These are phyloP conservation scores for Bolinopsis microptera DNA, from an alignment of 37 sponge, comb jelly and placozoan genomes.

Conservation along the genomic window DNA sequence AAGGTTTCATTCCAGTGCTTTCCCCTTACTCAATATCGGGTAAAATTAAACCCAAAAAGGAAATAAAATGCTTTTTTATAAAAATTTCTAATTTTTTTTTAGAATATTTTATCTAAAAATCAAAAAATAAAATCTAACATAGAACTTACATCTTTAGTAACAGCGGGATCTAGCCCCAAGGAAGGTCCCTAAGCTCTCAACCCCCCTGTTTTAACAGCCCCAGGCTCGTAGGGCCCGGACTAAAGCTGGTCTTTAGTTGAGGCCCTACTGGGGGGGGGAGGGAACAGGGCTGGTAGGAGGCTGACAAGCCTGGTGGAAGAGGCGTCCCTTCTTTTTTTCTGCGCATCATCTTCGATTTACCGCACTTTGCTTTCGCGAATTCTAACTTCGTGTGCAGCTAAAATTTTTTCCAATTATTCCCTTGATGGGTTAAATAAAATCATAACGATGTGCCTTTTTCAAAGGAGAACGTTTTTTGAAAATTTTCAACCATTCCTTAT, in stretches of 20 bases:
- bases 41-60: too few relatives aligned
- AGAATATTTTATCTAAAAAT: too few relatives aligned
- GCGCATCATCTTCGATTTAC: slow-evolving; percentile 22
- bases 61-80: too few relatives aligned
- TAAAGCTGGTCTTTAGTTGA: background rate
- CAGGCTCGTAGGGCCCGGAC: background rate
- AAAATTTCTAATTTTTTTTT: too few relatives aligned
- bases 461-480: too few relatives aligned
- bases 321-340: background rate
- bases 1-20: too few relatives aligned
- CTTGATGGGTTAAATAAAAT: too few relatives aligned
- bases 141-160: slow-evolving; percentile 18
- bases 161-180: slow-evolving; percentile 6
- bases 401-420: slow-evolving; percentile 1
- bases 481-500: too few relatives aligned
- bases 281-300: background rate
- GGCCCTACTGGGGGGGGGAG: background rate
- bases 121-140: too few relatives aligned
- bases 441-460: too few relatives aligned
- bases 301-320: background rate
- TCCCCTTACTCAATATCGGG: too few relatives aligned
- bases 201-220: background rate
- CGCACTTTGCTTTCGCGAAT: slow-evolving; percentile 11
- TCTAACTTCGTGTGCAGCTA: slow-evolving; percentile 45
- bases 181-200: background rate